Evolutionary conservation across 2,888 invertebrate species (phyloP).

Genomic region (Lagria hirta): DNA sequence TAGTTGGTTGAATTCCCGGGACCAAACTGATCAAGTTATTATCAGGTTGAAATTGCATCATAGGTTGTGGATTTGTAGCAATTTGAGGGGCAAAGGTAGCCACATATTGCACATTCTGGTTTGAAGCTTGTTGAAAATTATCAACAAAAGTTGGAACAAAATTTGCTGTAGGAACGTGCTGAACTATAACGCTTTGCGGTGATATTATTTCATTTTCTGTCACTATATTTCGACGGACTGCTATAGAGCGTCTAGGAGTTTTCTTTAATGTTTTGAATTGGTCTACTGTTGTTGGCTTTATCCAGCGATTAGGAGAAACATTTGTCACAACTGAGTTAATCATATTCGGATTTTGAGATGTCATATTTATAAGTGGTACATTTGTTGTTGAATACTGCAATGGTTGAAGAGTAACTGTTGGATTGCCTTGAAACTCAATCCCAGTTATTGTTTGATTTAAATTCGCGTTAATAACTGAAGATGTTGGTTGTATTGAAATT

Average conservation of each 20-base stretch:
- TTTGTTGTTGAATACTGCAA: conserved; percentile 43
- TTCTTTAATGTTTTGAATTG: too few species aligned
- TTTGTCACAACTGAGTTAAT: conserved; percentile 36
- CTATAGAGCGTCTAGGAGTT: too few species aligned
- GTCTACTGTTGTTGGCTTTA: too few species aligned
- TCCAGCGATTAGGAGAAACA: conserved; percentile 45
- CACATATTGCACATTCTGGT: conserved; percentile 75
- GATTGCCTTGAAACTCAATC: conserved; percentile 42
- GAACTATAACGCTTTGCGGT: conserved; percentile 67
- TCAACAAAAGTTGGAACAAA: conserved; percentile 67
- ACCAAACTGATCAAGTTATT: conserved; percentile 50
- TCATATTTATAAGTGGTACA: conserved; percentile 43
- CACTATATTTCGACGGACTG: too few species aligned
- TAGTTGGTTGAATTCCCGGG: conserved; percentile 47
- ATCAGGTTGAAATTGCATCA: conserved; percentile 57
- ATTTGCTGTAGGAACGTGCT: conserved; percentile 58
- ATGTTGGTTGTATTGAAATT: conserved; percentile 23
- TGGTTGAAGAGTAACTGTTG: conserved; percentile 46
- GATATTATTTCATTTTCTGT: conserved; percentile 30
- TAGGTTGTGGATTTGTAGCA: conserved; percentile 42
- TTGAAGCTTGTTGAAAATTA: conserved; percentile 66
- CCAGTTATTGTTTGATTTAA: conserved; percentile 33
- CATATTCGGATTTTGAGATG: conserved; percentile 41
- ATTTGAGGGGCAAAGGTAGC: conserved; percentile 67
- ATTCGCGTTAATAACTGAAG: conserved; percentile 27